A percentile compares a stretch with the other conserved stretches of the same genome.
Evolutionary conservation across 2,888 invertebrate genomes (phyloP).

Genomic region (Brachycybe producta): DNA sequence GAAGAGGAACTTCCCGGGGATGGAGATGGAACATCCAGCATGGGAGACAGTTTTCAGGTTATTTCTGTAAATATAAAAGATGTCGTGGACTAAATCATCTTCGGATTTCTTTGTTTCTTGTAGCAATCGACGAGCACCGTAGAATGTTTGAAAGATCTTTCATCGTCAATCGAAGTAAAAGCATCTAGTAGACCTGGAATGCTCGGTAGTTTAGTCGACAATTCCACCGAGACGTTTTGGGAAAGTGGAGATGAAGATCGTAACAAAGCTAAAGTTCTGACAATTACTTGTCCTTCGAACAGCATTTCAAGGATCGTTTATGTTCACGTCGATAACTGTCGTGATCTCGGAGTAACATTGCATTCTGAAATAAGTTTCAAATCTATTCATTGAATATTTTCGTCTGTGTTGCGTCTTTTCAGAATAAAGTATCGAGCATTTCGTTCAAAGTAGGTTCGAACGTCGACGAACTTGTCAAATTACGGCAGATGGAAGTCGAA

Average conservation of each 20-base stretch:
- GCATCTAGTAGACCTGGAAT: constrained; percentile 89
- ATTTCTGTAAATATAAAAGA: neutral
- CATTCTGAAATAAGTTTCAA: neutral
- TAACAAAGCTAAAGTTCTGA: constrained; percentile 78
- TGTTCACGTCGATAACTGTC: constrained; percentile 85
- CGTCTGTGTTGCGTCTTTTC: constrained; percentile 20
- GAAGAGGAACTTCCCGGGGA: constrained; percentile 52
- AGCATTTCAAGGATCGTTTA: constrained; percentile 60
- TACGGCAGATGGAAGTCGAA: constrained; percentile 74
- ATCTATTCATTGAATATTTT: neutral
- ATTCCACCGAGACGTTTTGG: constrained; percentile 97
- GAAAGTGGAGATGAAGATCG: constrained; percentile 93
- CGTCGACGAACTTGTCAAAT: constrained; percentile 62
- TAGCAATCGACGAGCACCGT: constrained; percentile 41
- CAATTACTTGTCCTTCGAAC: constrained; percentile 49
- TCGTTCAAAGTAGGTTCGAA: constrained; percentile 73
- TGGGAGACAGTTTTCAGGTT: constrained; percentile 20
- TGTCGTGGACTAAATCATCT: neutral
- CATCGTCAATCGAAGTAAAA: constrained; percentile 59
- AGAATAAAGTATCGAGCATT: constrained; percentile 79
- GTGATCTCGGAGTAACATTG: constrained; percentile 64
- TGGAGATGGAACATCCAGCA: constrained; percentile 15
- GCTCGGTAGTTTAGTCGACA: constrained; percentile 82
- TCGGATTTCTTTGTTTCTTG: constrained; percentile 15
- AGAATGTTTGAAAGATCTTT: constrained; percentile 59